These are phyloP conservation scores for Scomberomorus guttatus DNA, from an alignment of 2,797 vertebrate genomes.

Conservation along the genomic window DNA sequence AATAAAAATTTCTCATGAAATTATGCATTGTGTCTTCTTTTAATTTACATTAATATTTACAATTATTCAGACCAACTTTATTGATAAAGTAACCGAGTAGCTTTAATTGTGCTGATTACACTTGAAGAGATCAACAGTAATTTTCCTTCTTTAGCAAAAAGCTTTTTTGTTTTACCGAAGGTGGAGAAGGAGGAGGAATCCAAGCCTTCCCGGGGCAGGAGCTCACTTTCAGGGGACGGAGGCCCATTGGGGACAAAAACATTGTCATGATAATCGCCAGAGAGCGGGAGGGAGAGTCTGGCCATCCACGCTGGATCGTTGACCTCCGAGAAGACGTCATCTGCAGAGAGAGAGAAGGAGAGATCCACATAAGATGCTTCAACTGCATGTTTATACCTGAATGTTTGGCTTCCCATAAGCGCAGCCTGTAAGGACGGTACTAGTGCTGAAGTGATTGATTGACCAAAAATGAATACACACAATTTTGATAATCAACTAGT, in stretches of 20 bases:
- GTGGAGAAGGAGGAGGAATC: slow-evolving; percentile 93
- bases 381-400: background rate
- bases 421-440: no score
- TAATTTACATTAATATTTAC: no score
- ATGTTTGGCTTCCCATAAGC: no score
- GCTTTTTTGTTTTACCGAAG: slow-evolving; percentile 83
- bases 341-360: slow-evolving; percentile 54
- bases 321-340: slow-evolving; percentile 81
- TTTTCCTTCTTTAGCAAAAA: no score
- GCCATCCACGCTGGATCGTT: slow-evolving; percentile 91
- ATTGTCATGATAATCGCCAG: slow-evolving; percentile 92
- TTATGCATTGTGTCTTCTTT: no score
- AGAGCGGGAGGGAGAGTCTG: slow-evolving; percentile 91
- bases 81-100: background rate
- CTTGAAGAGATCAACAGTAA: no score
- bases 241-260: slow-evolving; percentile 86
- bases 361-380: background rate
- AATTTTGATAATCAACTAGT: background rate
- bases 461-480: no score
- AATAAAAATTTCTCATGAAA: background rate
- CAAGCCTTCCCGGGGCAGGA: slow-evolving; percentile 42
- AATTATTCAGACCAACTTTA: background rate
- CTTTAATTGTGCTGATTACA: background rate
- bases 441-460: no score
- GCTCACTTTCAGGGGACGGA: slow-evolving; percentile 72